Percentiles rank a stretch among this genome's conserved stretches.
Conservation (phyloP, 1,140 invertebrate genomes). For the Mesaphorura yosii region DNA sequence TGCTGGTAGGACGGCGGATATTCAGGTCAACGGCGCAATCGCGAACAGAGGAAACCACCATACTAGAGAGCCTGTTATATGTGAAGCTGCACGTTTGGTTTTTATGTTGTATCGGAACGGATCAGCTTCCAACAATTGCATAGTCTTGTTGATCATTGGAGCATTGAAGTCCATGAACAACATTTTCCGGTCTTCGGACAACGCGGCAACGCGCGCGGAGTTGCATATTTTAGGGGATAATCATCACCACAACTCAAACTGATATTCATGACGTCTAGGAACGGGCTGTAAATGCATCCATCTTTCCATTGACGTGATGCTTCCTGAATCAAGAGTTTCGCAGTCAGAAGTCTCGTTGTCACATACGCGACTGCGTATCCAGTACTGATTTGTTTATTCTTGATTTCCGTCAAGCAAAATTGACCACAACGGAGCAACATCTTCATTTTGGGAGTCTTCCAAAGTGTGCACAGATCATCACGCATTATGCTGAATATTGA, state of each 20-base stretch:
- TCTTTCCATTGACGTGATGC: conserved; percentile 1
- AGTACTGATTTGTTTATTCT: neutral
- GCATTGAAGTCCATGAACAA: conserved; percentile 5
- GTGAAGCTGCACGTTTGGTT: conserved; percentile 12
- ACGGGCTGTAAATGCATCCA: neutral
- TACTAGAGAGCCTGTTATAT: conserved; percentile 12
- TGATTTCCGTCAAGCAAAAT: too few species aligned
- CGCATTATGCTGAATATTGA: too few species aligned
- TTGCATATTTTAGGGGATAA: neutral
- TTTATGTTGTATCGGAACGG: conserved; percentile 12
- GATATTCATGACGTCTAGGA: conserved; percentile 6
- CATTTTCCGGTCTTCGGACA: neutral
- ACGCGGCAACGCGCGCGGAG: neutral
- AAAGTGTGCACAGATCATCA: too few species aligned
- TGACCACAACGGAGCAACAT: too few species aligned
- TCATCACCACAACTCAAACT: conserved; percentile 7
- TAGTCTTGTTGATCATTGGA: conserved; percentile 5
- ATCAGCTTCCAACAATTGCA: conserved; percentile 17
- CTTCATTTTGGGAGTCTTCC: too few species aligned
- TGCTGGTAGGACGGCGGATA: neutral
- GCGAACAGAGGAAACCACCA: neutral
- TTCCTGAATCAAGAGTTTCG: neutral
- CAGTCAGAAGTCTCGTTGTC: neutral
- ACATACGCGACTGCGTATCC: neutral
- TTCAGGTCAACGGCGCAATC: neutral